phyloP scores from a whole-genome alignment of 1,140 invertebrate species.

The Platyura marginata region DNA sequence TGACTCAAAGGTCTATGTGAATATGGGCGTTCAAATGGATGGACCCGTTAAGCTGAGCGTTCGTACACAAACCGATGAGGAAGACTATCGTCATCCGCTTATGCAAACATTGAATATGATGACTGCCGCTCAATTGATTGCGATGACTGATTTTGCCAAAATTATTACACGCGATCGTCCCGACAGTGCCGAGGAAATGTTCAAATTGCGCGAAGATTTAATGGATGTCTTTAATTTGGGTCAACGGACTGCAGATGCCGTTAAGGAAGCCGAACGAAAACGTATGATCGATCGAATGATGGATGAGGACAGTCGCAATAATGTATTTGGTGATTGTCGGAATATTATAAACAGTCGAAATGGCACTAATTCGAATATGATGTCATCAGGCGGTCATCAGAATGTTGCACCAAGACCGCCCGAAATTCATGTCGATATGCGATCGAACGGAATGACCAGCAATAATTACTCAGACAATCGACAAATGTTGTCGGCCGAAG shows the following conservation, averaged over 20 bases:
- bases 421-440: too few relatives aligned
- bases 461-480: too few relatives aligned
- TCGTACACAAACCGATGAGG: not conserved
- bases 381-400: too few relatives aligned
- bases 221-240: conserved; percentile 1
- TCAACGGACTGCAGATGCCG: not conserved
- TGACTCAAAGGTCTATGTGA: not conserved
- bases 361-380: too few relatives aligned
- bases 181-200: not conserved
- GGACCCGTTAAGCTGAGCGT: not conserved
- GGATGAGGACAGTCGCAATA: too few relatives aligned
- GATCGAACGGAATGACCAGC: too few relatives aligned
- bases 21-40: not conserved
- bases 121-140: not conserved
- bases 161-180: not conserved
- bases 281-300: too few relatives aligned
- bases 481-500: too few relatives aligned
- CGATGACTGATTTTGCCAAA: not conserved
- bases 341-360: too few relatives aligned
- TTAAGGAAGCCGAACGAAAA: not conserved
- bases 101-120: not conserved
- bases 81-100: not conserved
- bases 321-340: too few relatives aligned
- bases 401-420: too few relatives aligned
- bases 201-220: not conserved